Conservation (phyloP, 2,888 invertebrate genomes). For the Patella pellucida region DNA sequence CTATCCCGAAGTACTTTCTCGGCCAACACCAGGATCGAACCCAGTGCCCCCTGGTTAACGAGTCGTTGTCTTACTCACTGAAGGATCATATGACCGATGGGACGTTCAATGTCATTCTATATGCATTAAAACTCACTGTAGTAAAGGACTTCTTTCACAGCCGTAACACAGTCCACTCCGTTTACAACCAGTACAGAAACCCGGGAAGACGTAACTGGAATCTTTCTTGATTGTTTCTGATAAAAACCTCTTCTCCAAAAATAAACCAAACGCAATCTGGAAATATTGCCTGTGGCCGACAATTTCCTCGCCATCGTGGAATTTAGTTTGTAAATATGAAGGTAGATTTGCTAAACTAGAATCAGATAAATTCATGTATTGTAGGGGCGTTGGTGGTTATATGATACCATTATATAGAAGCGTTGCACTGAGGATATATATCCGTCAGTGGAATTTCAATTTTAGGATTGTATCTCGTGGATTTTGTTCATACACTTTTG, state of each 20-base stretch:
- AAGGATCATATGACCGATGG: too few species aligned
- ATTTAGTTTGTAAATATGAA: background rate
- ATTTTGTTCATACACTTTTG: too few species aligned
- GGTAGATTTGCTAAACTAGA: background rate
- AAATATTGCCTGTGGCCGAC: conserved; percentile 50
- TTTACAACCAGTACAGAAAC: conserved; percentile 57
- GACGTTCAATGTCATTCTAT: background rate
- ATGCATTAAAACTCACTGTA: conserved; percentile 52
- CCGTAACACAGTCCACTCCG: conserved; percentile 62
- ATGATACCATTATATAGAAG: too few species aligned
- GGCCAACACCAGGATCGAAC: too few species aligned
- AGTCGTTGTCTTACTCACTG: too few species aligned
- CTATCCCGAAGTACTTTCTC: too few species aligned
- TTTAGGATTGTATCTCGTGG: too few species aligned
- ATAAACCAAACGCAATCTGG: conserved; percentile 52
- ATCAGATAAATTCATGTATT: background rate
- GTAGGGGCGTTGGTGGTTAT: too few species aligned
- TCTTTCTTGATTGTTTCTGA: conserved; percentile 47
- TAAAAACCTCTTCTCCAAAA: conserved; percentile 49
- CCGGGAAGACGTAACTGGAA: conserved; percentile 54
- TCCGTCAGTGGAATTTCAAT: too few species aligned
- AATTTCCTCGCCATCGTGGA: conserved; percentile 31
- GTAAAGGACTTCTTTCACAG: conserved; percentile 55
- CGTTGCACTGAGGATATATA: too few species aligned
- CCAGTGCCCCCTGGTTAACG: too few species aligned